Base-by-base conservation (phyloP, 2,888 invertebrate genomes). In the Eilema sororculum region DNA sequence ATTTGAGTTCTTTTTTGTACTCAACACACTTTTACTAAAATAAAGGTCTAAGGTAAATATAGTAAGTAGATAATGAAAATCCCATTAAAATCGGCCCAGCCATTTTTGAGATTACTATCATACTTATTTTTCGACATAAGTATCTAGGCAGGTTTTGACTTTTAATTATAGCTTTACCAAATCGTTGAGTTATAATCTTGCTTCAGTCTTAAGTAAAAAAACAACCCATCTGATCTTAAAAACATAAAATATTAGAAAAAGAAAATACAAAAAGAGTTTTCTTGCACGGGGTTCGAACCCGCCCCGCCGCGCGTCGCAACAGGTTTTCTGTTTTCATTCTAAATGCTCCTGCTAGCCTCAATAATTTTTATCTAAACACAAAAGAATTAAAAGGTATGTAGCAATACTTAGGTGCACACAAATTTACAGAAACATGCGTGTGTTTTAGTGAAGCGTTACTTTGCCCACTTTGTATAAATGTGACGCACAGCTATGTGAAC, bases 391-490 rank as follows among this genome's bases (percentile, higher is more conserved):
- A 78, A 80, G 46, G 66, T 75, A 67, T 90, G 90, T 91, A 72
- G 90, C 90, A 76, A 87, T 84, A 86, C 88, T 90, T 90, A 91
- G 90, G 91, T 91, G 89, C 90, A 91, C 91, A 90, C 91, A 91
- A 84, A 85, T 87, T 81, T 82, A 88, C 63, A 62, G 87, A 81
- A 90, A 87, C 82, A 76, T 86, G 91, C 89, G 77, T 91, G 91
- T 90, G 91, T 91, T 91, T 92, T 92, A 90, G 90, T 87, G 85
- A 86, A 91, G 92, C 92, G 58, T 75, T 82, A 69, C 79, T 87
- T 28, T 92, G 83, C 90, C 90, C 91, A 93, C 90, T 86, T 77
- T 80, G 41, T 76, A 12, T 59, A 20, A 77, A 77, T 81, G 86
- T 89, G 88, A 84, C 76, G 79, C 73, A 69, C 82, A 81, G 85